Conservation (phyloP, 2,113 vertebrate species). For the Alethe diademata region DNA sequence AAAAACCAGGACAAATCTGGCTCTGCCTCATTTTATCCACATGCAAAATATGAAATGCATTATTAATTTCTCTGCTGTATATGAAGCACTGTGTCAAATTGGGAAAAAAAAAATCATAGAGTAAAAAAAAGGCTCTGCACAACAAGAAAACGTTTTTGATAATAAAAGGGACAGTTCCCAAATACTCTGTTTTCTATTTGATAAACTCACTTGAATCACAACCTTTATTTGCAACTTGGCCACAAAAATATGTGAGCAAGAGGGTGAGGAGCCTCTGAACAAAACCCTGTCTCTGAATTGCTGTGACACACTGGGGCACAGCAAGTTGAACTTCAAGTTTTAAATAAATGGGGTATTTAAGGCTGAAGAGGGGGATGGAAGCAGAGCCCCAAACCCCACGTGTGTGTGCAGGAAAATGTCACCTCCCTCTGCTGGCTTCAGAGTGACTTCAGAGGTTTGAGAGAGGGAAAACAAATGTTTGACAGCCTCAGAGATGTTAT, state of each 20-base stretch:
- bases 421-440: not conserved
- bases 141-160: not conserved
- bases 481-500: not conserved
- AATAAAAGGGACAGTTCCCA: not conserved
- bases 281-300: not conserved
- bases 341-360: not conserved
- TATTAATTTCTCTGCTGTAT: not conserved
- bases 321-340: not conserved
- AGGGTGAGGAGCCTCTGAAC: rapidly evolving
- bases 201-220: not conserved
- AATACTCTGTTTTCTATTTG: not conserved
- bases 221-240: not conserved
- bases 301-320: not conserved
- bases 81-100: not conserved
- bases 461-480: not conserved
- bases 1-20: not conserved
- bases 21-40: not conserved
- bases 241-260: rapidly evolving
- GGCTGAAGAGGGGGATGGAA: not conserved
- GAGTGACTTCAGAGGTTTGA: not conserved
- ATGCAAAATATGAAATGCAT: not conserved
- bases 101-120: rapidly evolving
- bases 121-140: not conserved
- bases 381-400: rapidly evolving
- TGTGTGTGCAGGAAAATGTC: not conserved